Evolutionary conservation across 2,888 invertebrate species (phyloP), one percentile per base, ranked within the genome.

Genomic region (Nebria brevicollis): DNA sequence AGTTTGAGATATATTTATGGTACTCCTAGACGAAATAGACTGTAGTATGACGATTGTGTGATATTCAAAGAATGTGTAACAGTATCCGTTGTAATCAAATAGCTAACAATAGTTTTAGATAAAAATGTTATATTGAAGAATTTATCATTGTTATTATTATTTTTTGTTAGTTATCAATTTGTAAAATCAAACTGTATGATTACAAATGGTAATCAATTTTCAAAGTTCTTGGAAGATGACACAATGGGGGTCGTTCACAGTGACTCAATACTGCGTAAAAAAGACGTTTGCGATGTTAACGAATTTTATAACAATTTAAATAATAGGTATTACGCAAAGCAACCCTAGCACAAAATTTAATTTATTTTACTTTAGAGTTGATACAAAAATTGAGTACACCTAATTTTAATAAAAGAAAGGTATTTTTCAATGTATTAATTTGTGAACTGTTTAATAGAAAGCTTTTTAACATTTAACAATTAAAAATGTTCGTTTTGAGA

Each of bases 401-500:
- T 54, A 54, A 54, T 54, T 54, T 54, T 54, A 54, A 54, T 54
- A 54, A 54, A 54, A 54, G 54, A 54, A 54, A 54, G 54, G 54
- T 54, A 11, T 54, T 54, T 54, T 3, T 54, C 8, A 6, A 54
- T 54, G 13, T 54, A 7, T 54, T 54, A 54, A 11, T 54, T 11
- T 54, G 54, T 54, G 54, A 54, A 54, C 54, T 54, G 54, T 54
- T 54, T 54, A 11, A 54, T 54, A 54, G 54, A 54, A 54, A 54
- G 54, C 13, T 11, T 8, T 13, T 54, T 54, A n/a, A 68, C 10
- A 68, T 68, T 68, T 26, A n/a, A 25, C 7, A n/a, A 25, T 68
- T 68, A 11, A 13, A 68, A 65, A 70, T 15, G 66, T 54, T 11
- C 54, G 54, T 8, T 54, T 54, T 54, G 54, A 11, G 54, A 2